These are phyloP conservation scores for Acronicta leporina DNA, from an alignment of 2,888 invertebrate species.

Conservation along the genomic window DNA sequence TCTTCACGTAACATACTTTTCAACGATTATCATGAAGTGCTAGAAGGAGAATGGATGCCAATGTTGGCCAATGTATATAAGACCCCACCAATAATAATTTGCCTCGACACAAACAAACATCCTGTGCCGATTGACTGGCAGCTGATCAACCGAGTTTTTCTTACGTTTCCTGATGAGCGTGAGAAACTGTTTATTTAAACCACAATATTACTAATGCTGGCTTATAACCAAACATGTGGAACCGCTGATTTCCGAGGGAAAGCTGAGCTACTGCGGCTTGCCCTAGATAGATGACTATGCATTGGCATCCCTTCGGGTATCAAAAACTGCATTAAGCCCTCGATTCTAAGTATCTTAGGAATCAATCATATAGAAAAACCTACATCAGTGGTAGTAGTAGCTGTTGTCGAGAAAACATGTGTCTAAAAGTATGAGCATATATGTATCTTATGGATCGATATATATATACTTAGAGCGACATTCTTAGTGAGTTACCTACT, in stretches of 20 bases:
- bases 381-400: no score
- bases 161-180: constrained; percentile 44
- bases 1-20: no score
- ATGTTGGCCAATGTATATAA: not conserved
- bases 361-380: no score
- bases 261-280: not conserved
- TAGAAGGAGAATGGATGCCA: not conserved
- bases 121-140: constrained; percentile 37
- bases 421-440: no score
- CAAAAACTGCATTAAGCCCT: no score
- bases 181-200: constrained; percentile 26
- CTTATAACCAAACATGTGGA: not conserved
- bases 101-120: constrained; percentile 33
- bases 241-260: not conserved
- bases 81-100: constrained; percentile 17
- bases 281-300: not conserved
- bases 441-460: no score
- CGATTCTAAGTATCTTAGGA: not conserved
- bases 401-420: no score
- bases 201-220: constrained; percentile 4
- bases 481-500: no score
- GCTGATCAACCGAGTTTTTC: constrained; percentile 42
- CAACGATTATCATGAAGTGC: no score
- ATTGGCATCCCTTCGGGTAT: not conserved
- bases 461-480: no score